Percentiles rank a stretch among this genome's conserved stretches.
phyloP scores from a whole-genome alignment of 2,888 invertebrate genomes.

The Troides oblongomaculatus region DNA sequence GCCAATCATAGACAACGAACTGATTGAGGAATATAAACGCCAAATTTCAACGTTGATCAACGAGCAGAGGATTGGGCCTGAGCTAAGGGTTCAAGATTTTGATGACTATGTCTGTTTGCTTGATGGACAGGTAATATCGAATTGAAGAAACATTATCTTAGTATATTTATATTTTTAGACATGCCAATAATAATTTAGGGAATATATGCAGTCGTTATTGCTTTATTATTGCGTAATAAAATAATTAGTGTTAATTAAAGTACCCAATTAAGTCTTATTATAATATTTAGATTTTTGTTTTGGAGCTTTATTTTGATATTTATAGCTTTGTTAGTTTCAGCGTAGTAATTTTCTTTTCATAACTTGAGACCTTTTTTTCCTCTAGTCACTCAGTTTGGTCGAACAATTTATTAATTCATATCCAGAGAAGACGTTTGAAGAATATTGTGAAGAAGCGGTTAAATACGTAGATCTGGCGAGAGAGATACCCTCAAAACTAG shows the following conservation, averaged over 20 bases:
- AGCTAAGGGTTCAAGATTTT: conserved; percentile 87
- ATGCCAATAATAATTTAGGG: too few species aligned
- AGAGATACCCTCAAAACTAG: conserved; percentile 80
- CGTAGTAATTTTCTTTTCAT: background rate
- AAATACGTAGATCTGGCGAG: conserved; percentile 82
- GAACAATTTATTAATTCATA: conserved; percentile 83
- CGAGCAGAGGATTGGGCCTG: conserved; percentile 87
- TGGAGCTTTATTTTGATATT: too few species aligned
- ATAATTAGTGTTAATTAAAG: too few species aligned
- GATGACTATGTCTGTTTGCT: conserved; percentile 88
- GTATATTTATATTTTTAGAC: too few species aligned
- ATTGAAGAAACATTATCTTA: too few species aligned
- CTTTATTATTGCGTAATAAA: too few species aligned
- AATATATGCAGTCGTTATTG: too few species aligned
- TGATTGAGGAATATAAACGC: conserved; percentile 82
- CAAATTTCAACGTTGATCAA: conserved; percentile 83
- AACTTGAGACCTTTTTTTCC: background rate
- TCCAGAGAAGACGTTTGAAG: conserved; percentile 82
- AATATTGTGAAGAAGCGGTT: conserved; percentile 81
- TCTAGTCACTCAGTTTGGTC: conserved; percentile 81
- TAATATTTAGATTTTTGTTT: background rate
- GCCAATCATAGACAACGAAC: conserved; percentile 88
- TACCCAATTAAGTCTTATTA: background rate
- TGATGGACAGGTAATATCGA: conserved; percentile 81
- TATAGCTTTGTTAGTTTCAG: too few species aligned